Conservation (phyloP, 2,888 invertebrate species). For the Cerceris rybyensis region DNA sequence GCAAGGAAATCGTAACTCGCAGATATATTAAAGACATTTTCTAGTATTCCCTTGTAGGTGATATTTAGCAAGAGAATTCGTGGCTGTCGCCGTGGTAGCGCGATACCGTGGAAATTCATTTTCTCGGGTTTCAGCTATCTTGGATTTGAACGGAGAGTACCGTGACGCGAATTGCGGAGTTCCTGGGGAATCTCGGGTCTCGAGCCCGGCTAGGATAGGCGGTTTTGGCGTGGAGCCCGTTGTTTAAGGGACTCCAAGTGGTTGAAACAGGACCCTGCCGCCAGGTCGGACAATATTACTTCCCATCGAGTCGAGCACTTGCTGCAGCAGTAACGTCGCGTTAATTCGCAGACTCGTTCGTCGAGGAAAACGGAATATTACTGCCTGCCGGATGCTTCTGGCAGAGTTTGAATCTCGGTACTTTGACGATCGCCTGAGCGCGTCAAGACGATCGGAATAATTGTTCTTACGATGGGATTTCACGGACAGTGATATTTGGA, state of each 20-base stretch:
- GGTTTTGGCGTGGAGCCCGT: constrained; percentile 61
- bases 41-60: constrained; percentile 18
- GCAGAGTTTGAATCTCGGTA: constrained; percentile 44
- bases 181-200: constrained; percentile 36
- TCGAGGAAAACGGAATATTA: constrained; percentile 56
- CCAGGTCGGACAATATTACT: constrained; percentile 65
- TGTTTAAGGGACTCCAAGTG: constrained; percentile 61
- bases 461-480: too few species aligned
- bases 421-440: constrained; percentile 22
- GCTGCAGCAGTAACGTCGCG: constrained; percentile 55
- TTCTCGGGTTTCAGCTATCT: constrained; percentile 52
- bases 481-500: too few species aligned
- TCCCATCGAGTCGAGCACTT: constrained; percentile 60
- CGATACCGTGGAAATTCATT: constrained; percentile 62
- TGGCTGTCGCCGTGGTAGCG: constrained; percentile 17
- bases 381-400: constrained; percentile 48
- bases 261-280: constrained; percentile 57
- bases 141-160: constrained; percentile 53
- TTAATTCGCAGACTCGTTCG: constrained; percentile 56
- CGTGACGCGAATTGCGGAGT: constrained; percentile 60
- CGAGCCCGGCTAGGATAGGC: constrained; percentile 45
- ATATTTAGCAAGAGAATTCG: constrained; percentile 15
- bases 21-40: background rate
- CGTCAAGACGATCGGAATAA: constrained; percentile 16
- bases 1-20: background rate